phyloP scores from a whole-genome alignment of 2,888 invertebrate species.

The Cheilosia vernalis region DNA sequence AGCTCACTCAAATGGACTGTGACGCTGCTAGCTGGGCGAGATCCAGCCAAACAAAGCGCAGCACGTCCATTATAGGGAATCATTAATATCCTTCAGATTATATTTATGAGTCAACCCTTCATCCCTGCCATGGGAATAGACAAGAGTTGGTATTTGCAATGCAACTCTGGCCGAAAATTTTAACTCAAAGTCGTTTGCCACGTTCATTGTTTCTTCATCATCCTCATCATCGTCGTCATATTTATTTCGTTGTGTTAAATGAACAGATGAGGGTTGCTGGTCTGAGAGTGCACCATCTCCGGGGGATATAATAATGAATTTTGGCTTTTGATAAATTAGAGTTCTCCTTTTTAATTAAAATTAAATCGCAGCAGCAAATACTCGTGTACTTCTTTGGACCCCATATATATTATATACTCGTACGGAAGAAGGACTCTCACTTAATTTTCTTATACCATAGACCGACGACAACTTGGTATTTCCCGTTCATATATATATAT shows the following conservation, averaged over 20 bases:
- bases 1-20: conserved; percentile 66
- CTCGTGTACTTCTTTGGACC: conserved; percentile 16
- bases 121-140: conserved; percentile 30
- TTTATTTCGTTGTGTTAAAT: conserved; percentile 30
- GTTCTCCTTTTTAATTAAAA: conserved; percentile 72
- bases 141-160: conserved; percentile 40
- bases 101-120: conserved; percentile 69
- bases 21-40: background rate
- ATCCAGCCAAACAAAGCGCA: conserved; percentile 42
- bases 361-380: conserved; percentile 71
- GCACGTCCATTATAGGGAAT: conserved; percentile 66
- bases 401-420: background rate
- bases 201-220: conserved; percentile 56
- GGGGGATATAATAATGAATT: conserved; percentile 66
- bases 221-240: background rate
- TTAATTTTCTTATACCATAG: conserved; percentile 5
- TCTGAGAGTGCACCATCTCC: background rate
- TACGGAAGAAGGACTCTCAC: background rate
- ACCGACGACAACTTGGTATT: conserved; percentile 14
- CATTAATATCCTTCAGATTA: conserved; percentile 73
- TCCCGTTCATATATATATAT: conserved; percentile 33
- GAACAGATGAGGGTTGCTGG: conserved; percentile 31
- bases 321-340: conserved; percentile 72
- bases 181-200: conserved; percentile 44
- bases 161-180: conserved; percentile 47